Evolutionary conservation across 2,797 vertebrate genomes (phyloP).

Genomic region (Gephyroberyx darwinii): DNA sequence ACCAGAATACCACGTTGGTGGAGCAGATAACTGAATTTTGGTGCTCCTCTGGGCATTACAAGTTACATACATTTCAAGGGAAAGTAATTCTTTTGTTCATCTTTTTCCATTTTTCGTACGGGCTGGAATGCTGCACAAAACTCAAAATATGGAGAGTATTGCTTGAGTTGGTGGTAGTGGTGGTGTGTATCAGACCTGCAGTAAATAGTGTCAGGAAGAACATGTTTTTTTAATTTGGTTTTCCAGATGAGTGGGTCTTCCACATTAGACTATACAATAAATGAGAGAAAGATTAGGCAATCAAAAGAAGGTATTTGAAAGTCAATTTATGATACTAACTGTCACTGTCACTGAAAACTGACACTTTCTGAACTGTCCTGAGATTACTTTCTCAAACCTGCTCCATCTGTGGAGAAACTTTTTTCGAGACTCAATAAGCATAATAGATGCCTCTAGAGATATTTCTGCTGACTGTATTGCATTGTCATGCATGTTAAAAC

Average conservation of each 20-base stretch:
- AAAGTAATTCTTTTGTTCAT: conserved; percentile 19
- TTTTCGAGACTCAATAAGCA: conserved; percentile 1
- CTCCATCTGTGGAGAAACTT: conserved; percentile 6
- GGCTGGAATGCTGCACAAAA: conserved; percentile 31
- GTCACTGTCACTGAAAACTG: background rate
- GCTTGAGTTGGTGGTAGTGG: conserved; percentile 26
- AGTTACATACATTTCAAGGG: conserved; percentile 57
- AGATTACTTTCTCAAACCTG: conserved; percentile 33
- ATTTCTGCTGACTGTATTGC: conserved; percentile 12
- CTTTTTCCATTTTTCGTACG: conserved; percentile 46
- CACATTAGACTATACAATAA: background rate
- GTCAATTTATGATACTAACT: background rate
- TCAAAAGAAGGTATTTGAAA: background rate
- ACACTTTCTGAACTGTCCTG: background rate
- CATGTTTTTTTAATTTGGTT: background rate
- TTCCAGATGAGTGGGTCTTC: background rate
- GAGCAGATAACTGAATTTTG: conserved; percentile 43
- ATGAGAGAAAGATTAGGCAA: background rate
- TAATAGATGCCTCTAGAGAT: conserved; percentile 1
- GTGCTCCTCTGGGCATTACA: conserved; percentile 25
- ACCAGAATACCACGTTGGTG: conserved; percentile 42
- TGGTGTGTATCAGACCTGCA: conserved; percentile 22
- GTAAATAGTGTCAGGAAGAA: conserved; percentile 4
- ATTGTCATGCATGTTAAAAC: background rate
- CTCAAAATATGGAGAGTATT: conserved; percentile 49